Base-by-base conservation (phyloP, 2,797 vertebrate genomes). In the Arctocebus calabarensis region DNA sequence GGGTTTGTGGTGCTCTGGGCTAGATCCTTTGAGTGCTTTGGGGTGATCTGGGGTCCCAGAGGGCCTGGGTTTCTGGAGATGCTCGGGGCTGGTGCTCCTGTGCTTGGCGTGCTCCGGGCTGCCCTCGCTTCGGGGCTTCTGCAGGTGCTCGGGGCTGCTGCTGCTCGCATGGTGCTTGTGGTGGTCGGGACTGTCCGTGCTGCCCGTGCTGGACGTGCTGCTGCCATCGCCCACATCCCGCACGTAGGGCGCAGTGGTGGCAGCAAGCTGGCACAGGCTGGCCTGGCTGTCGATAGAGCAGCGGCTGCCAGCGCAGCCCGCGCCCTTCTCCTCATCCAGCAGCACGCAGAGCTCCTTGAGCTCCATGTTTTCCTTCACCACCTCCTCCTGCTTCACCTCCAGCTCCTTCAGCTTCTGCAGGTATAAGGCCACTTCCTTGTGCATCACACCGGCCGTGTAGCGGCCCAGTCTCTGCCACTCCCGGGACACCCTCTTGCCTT, bases 381-480 rank as follows among this genome's bases (percentile, higher is more conserved):
- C 98, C 92, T 99, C 99, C 82, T 98, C 98, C 97, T 99, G 99
- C 85, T 98, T 99, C 97, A 99, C 98, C 97, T 99, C 99, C 97
- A 99, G 98, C 94, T 99, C 99, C 89, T 99, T 99, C 83, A 99
- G 98, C 97, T 99, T 99, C 98, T 99, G 99, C 93, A 99, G 97
- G 98, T 99, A 99, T 25, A 99, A 97, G 55, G 99, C 98, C 97
- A 99, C 99, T 97, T 99, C 99, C 98, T 99, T 99, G 98, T 99
- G 99, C 99, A 99, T 99, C 84, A 99, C 97, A 0, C 99, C 99
- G 0, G 99, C 99, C 0, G 99, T 99, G 98, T 99, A 99, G 90
- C 99, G 99, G 97, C 99, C 99, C 94, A 99, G 98, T 1, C 99
- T 99, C 98, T 99, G 99, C 99, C 99, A 99, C 96, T 99, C 99